Conservation (phyloP, 2,113 vertebrate genomes). For the Tetraodon nigroviridis region DNA sequence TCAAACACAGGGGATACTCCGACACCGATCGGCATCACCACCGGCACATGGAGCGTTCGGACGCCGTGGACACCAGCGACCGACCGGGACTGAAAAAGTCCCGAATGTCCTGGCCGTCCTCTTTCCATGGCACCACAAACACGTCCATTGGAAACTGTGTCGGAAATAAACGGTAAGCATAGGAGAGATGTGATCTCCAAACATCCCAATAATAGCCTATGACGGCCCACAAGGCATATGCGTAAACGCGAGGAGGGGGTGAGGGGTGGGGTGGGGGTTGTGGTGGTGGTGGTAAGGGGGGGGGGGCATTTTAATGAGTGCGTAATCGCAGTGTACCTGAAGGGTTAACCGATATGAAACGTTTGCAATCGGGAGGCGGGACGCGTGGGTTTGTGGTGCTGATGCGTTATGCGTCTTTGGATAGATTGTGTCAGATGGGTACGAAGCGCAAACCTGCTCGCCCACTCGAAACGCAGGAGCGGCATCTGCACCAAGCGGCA, state of each 20-base stretch:
- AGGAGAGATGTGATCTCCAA: constrained; percentile 32
- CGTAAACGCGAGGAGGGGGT: constrained; percentile 47
- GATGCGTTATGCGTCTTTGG: constrained; percentile 69
- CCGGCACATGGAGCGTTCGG: constrained; percentile 89
- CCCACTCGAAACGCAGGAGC: constrained; percentile 56
- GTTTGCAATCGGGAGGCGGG: constrained; percentile 64
- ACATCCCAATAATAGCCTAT: constrained; percentile 53
- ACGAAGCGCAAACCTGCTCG: constrained; percentile 50
- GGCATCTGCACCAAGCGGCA: constrained; percentile 41
- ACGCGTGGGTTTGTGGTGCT: constrained; percentile 69
- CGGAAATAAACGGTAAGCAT: constrained; percentile 77
- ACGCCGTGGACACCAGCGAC: constrained; percentile 91
- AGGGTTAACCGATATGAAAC: constrained; percentile 67
- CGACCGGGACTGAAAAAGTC: constrained; percentile 87
- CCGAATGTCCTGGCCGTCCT: constrained; percentile 96
- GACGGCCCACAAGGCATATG: constrained; percentile 57
- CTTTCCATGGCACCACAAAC: constrained; percentile 86
- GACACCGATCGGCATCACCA: constrained; percentile 81
- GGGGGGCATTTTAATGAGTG: constrained; percentile 51
- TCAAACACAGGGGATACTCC: constrained; percentile 81
- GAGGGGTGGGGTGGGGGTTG: constrained; percentile 16
- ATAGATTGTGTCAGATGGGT: constrained; percentile 61
- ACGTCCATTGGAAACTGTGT: constrained; percentile 76
- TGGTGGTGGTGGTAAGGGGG: too few species aligned
- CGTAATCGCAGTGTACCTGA: constrained; percentile 56